Evolutionary conservation across 2,113 vertebrate species (phyloP).

Genomic region (Anarrhichthys ocellatus): DNA sequence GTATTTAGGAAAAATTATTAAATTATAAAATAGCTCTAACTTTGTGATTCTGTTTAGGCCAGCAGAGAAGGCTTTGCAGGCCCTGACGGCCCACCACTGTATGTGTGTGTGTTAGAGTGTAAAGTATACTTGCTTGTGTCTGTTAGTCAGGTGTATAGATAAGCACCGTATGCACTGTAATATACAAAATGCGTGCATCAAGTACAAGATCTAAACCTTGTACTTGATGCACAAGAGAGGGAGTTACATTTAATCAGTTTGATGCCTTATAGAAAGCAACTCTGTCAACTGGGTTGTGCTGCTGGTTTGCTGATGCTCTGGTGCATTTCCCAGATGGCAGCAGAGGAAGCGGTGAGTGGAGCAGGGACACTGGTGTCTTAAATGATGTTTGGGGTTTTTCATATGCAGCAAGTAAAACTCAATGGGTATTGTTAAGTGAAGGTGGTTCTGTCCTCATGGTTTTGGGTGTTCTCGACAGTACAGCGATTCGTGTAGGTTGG

Average conservation of each 20-base stretch:
- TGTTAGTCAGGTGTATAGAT: neutral
- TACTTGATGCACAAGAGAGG: no score
- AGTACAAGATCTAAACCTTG: neutral
- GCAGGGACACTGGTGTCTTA: neutral
- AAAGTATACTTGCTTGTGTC: neutral
- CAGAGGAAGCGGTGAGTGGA: neutral
- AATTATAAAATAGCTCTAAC: no score
- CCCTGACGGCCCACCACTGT: no score
- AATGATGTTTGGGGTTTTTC: neutral
- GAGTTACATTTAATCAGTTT: neutral
- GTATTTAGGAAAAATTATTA: no score
- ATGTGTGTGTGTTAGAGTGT: neutral
- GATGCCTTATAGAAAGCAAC: neutral
- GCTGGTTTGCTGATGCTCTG: constrained; percentile 6
- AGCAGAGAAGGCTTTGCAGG: no score
- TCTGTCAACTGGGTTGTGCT: neutral
- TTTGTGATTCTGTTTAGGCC: no score
- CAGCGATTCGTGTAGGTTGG: neutral
- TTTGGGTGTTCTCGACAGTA: neutral
- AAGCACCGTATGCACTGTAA: neutral
- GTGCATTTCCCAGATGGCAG: neutral
- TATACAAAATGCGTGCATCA: neutral
- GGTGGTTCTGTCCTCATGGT: neutral
- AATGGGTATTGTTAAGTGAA: neutral
- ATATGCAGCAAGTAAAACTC: neutral